Evolutionary conservation across 2,888 invertebrate genomes (phyloP).

Genomic region (Apeira syringaria): DNA sequence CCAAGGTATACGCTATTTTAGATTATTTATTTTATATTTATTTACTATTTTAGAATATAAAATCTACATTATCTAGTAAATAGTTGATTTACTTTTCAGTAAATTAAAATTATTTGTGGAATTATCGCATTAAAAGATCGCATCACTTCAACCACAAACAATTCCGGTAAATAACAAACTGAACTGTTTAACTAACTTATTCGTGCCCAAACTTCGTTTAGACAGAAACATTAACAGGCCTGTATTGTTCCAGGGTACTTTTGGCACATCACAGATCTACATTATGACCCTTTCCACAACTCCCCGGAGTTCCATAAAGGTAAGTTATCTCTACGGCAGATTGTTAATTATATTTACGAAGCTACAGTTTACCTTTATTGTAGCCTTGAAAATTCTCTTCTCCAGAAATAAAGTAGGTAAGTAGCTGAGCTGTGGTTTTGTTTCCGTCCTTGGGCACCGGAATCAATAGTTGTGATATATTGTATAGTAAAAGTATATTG

Average conservation of each 20-base stretch:
- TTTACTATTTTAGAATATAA: too few relatives aligned
- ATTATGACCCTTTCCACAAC: constrained; percentile 91
- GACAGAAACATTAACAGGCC: constrained; percentile 23
- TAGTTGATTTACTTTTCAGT: too few relatives aligned
- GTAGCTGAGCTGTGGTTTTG: background rate
- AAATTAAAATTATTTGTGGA: too few relatives aligned
- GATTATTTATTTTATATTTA: too few relatives aligned
- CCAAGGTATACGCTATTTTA: too few relatives aligned
- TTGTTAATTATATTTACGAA: constrained; percentile 44
- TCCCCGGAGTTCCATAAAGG: constrained; percentile 78
- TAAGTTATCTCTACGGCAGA: constrained; percentile 41
- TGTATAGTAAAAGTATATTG: background rate
- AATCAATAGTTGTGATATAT: constrained; percentile 13
- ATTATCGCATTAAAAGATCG: background rate
- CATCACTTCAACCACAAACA: constrained; percentile 1
- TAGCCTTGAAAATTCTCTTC: constrained; percentile 29
- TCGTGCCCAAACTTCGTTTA: constrained; percentile 8
- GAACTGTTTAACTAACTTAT: constrained; percentile 14
- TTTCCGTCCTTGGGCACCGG: constrained; percentile 4
- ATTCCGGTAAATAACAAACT: constrained; percentile 4
- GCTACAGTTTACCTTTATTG: background rate
- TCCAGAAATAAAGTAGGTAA: constrained; percentile 11
- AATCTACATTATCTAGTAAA: too few relatives aligned
- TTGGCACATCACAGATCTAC: constrained; percentile 98
- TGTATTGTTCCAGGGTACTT: constrained; percentile 91